These are phyloP conservation scores for Pachyramphus minor DNA, from an alignment of 2,113 vertebrate species.

Conservation along the genomic window DNA sequence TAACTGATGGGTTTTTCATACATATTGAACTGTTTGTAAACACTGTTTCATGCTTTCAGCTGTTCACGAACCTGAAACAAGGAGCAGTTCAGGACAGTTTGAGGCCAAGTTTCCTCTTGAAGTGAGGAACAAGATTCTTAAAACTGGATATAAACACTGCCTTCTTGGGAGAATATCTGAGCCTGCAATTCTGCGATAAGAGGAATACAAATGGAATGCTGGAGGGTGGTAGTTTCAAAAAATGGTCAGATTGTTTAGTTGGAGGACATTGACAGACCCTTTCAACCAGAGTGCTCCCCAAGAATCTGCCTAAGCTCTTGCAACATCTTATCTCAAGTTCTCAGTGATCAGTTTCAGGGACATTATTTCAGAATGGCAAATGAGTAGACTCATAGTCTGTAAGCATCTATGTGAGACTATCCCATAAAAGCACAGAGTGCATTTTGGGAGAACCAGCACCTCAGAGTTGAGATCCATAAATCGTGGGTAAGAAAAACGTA, in stretches of 20 bases:
- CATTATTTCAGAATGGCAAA: background rate
- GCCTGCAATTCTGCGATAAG: background rate
- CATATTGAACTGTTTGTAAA: background rate
- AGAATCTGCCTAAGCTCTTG: background rate
- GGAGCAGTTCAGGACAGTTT: background rate
- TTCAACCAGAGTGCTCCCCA: background rate
- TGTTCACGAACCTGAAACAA: background rate
- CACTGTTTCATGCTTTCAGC: background rate
- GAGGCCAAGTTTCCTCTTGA: background rate
- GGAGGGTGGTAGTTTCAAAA: background rate
- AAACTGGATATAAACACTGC: background rate
- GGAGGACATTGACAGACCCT: background rate
- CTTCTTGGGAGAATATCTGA: background rate
- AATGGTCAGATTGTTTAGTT: background rate
- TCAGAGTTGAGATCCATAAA: background rate
- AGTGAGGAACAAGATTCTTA: background rate
- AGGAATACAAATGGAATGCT: background rate
- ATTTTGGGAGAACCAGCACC: background rate
- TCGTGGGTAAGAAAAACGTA: background rate
- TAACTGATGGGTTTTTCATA: background rate
- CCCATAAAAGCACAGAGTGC: background rate
- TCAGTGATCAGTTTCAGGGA: background rate
- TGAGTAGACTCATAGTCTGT: background rate
- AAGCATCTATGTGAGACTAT: background rate
- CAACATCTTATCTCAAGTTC: background rate